Evolutionary conservation across 2,888 invertebrate species (phyloP), one percentile per base, ranked within the genome.

Genomic region (Eupelmus urozonus): DNA sequence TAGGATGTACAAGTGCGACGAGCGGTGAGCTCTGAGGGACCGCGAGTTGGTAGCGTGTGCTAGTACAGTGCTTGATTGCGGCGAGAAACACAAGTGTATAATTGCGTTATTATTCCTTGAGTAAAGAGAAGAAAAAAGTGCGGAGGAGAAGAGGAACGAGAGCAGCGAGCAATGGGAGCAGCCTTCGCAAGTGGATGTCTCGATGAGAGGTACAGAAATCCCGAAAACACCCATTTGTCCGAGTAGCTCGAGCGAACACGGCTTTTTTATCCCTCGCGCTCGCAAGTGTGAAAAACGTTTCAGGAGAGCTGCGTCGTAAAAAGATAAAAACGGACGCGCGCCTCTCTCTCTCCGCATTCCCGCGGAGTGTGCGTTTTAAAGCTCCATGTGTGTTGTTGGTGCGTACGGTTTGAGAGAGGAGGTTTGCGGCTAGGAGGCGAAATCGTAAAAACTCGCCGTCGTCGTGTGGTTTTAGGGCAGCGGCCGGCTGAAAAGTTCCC

Each of bases 121-220:
- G 9, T 34, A 45, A 45, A 45, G 13, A 45, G 16, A 45, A 45
- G 45, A 45, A 45, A 45, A 45, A 16, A 45, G 16, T 13, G 9
- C 7, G 13, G 13, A 45, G 16, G 16, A 45, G 13, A 45, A 16
- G 45, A 13, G 13, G 45, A 7, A 16, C 81, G 81, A 82, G 83
- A 82, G 81, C 81, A 83, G 29, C 11, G 57, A 60, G 57, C 45
- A n/a, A 72, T 72, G 72, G 60, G 49, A 49, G 51, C 71, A 11
- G 7, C 34, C 20, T 40, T 49, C 18, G 71, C 72, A 25, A 45
- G 65, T 45, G 65, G 65, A 65, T 57, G 25, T 45, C 42, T 57
- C 65, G 20, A 73, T 65, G 73, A 73, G 73, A 73, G 73, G 73
- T 73, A 73, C 73, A 62, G 27, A 27, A 29, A 25, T 45, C 29